A percentile compares a stretch with the other conserved stretches of the same genome.
phyloP scores from a whole-genome alignment of 2,113 vertebrate species.

The Cryptotis parvus region DNA sequence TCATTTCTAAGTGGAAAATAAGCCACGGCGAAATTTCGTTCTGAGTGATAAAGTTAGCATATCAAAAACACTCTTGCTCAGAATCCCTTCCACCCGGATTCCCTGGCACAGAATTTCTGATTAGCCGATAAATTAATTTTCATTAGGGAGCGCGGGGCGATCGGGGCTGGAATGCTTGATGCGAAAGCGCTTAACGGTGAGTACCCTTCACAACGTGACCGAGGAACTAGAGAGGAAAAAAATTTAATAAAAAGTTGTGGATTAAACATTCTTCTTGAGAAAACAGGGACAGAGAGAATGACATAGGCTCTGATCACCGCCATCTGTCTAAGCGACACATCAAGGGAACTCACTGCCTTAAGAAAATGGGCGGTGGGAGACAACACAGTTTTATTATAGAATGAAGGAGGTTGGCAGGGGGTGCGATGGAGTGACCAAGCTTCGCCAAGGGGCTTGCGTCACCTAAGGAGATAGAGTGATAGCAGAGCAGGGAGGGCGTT shows the following conservation, averaged over 20 bases:
- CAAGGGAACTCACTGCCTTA: conserved; percentile 61
- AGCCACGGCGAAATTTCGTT: not conserved
- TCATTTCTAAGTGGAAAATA: conserved; percentile 10
- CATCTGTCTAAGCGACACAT: conserved; percentile 77
- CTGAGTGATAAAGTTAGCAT: not conserved
- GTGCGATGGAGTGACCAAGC: not conserved
- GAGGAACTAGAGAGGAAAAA: not conserved
- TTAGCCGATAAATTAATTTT: conserved; percentile 58
- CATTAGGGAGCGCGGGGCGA: conserved; percentile 45
- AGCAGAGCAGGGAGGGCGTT: no score
- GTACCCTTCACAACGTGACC: conserved; percentile 64
- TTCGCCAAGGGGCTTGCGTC: not conserved
- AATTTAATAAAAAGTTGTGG: conserved; percentile 75
- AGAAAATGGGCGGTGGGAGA: conserved; percentile 59
- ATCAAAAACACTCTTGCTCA: not conserved
- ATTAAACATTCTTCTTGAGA: conserved; percentile 77
- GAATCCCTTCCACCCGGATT: no score
- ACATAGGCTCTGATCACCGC: conserved; percentile 65
- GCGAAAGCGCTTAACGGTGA: conserved; percentile 63
- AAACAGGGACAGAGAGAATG: conserved; percentile 73
- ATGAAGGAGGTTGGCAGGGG: not conserved
- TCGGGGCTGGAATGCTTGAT: not conserved
- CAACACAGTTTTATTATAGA: not conserved
- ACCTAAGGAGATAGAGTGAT: not conserved
- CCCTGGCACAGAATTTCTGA: not conserved